Evolutionary conservation across 2,797 vertebrate species (phyloP).

Genomic region (Leptoclinus maculatus): DNA sequence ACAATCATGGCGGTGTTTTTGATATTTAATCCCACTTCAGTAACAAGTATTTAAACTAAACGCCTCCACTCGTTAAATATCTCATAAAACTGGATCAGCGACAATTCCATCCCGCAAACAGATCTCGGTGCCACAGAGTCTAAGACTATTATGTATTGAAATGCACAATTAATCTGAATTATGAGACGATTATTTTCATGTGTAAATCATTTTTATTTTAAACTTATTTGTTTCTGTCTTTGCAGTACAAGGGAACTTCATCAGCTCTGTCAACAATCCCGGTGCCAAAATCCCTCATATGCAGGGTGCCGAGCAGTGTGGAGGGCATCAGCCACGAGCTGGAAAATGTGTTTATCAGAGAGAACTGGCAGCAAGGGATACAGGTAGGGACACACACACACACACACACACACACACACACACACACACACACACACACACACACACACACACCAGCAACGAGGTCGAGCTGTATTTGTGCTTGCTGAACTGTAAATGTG

Average conservation of each 20-base stretch:
- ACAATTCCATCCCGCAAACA: background rate
- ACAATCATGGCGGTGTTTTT: slow-evolving; percentile 21
- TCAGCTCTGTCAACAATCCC: slow-evolving; percentile 85
- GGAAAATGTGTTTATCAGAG: slow-evolving; percentile 95
- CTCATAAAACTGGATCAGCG: slow-evolving; percentile 37
- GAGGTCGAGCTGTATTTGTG: background rate
- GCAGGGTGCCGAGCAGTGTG: slow-evolving; percentile 91
- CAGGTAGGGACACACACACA: slow-evolving; percentile 80
- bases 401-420: background rate
- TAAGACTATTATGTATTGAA: background rate
- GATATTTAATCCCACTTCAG: slow-evolving; percentile 36
- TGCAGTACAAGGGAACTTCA: slow-evolving; percentile 87
- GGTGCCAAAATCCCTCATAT: slow-evolving; percentile 89
- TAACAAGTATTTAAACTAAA: slow-evolving; percentile 32
- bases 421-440: background rate
- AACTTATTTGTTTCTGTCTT: background rate
- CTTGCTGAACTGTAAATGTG: background rate
- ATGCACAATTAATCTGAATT: background rate
- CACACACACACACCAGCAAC: background rate
- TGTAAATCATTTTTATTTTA: background rate
- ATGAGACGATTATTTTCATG: background rate
- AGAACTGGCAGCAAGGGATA: slow-evolving; percentile 89
- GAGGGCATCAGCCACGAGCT: slow-evolving; percentile 97
- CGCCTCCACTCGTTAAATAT: slow-evolving; percentile 19
- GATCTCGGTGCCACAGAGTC: background rate